A percentile compares a stretch with the other conserved stretches of the same genome.
These are phyloP conservation scores for Eleutherodactylus coqui DNA, from an alignment of 2,797 vertebrate species.

Conservation along the genomic window DNA sequence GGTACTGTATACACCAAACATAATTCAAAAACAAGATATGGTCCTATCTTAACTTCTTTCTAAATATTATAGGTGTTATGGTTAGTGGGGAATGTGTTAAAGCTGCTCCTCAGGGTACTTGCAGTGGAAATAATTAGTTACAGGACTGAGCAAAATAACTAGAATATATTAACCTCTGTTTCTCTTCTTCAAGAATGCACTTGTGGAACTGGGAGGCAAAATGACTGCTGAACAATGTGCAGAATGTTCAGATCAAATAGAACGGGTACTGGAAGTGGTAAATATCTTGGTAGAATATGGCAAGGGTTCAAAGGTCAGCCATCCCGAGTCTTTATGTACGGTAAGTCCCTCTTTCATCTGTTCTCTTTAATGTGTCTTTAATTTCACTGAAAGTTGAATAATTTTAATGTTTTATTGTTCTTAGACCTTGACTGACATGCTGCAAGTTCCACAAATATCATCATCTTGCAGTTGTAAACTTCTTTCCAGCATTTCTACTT, in stretches of 20 bases:
- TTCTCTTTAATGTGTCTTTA: background rate
- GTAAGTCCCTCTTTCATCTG: constrained; percentile 71
- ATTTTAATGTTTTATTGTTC: constrained; percentile 52
- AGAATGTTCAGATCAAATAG: constrained; percentile 81
- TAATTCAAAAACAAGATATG: too few relatives aligned
- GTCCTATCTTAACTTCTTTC: too few relatives aligned
- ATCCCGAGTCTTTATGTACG: constrained; percentile 82
- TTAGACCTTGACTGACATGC: constrained; percentile 80
- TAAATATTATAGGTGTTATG: background rate
- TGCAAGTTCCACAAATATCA: constrained; percentile 75
- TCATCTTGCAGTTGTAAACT: constrained; percentile 79
- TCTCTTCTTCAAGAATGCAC: constrained; percentile 72
- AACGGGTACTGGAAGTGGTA: constrained; percentile 84
- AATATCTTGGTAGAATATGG: constrained; percentile 83
- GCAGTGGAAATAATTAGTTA: background rate
- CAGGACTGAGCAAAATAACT: background rate
- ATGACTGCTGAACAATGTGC: constrained; percentile 68
- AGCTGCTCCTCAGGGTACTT: background rate
- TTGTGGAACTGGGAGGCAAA: constrained; percentile 75
- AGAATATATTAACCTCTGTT: background rate
- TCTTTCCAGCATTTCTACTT: constrained; percentile 82
- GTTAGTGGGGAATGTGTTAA: background rate
- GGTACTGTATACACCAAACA: too few relatives aligned
- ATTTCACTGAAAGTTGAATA: background rate
- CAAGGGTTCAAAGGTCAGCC: constrained; percentile 86